phyloP scores from a whole-genome alignment of 2,113 vertebrate species.

The Callaeas wilsoni region DNA sequence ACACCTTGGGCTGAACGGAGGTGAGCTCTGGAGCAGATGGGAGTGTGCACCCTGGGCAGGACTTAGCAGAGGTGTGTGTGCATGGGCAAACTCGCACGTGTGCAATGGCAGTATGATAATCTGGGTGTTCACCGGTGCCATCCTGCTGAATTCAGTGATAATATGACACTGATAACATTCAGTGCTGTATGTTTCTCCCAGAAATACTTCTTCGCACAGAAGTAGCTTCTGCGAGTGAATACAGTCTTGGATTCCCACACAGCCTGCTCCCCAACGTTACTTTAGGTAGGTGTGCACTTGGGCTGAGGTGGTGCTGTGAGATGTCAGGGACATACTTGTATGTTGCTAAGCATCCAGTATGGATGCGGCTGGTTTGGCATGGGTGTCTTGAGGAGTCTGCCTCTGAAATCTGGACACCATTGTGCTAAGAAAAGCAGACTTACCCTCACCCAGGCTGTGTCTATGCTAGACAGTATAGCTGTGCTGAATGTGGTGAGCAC shows the following conservation, averaged over 20 bases:
- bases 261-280: not conserved
- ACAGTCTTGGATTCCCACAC: not conserved
- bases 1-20: not conserved
- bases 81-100: fast-evolving
- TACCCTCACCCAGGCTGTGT: not conserved
- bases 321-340: not conserved
- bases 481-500: not conserved
- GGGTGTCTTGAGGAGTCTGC: not conserved
- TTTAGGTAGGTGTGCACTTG: not conserved
- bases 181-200: not conserved
- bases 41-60: not conserved
- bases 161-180: not conserved
- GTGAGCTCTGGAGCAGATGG: not conserved
- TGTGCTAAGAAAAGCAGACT: not conserved
- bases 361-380: not conserved
- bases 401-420: not conserved
- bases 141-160: not conserved
- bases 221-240: not conserved
- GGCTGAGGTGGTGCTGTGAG: not conserved
- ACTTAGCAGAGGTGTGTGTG: not conserved
- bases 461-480: not conserved
- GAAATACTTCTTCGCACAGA: too few species aligned
- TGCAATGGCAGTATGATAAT: not conserved
- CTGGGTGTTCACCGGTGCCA: fast-evolving
- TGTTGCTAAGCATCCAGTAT: not conserved